Base-by-base conservation (phyloP, 2,888 invertebrate species). In the Scaptomyza cyrtandrae region DNA sequence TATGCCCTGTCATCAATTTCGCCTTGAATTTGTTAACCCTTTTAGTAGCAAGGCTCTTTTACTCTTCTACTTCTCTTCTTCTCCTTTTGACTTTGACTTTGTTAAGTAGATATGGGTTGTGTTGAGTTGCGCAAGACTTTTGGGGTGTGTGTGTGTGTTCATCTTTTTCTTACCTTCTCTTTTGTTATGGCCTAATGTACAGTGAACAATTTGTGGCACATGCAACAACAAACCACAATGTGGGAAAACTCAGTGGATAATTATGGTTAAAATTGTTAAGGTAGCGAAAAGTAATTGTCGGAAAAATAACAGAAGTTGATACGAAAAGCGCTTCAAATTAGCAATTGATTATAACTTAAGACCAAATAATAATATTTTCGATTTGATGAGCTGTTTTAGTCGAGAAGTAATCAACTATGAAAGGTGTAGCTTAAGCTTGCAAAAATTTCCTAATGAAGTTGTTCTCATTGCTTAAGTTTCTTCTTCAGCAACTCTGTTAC, bases 11-110 rank as follows among this genome's bases (percentile, higher is more conserved):
- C 85, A 83, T 83, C 86, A 83, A 83, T 85, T 83, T 83, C 59
- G 83, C 80, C 82, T 86, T 80, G 86, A 83, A 83, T 82, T 85
- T 83, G 82, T 85, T 83, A 82, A 85, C 86, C 83, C 86, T 80
- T 71, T 82, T 66, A 82, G 68, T 82, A 64, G 66, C 39, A 37
- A 65, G 64, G 54, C 24, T 50, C 41, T 39, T 39, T 6, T 10
- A 33, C 33, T 35, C 35, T 35, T 35, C 35, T 24, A 24, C 24
- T 24, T 24, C 24, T 24, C 0, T n/a, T n/a, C n/a, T n/a, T n/a
- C n/a, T n/a, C 4, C 35, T 13, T 13, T 60, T 73, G 69, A 66
- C 80, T 76, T 76, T 76, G 80, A 80, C 64, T 76, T 71, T 65
- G 56, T 71, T 60, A 52, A 27, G 46, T 31, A n/a, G 29, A 14